Base-by-base conservation (phyloP, 23 tunicate genomes). In the Phallusia fumigata region DNA sequence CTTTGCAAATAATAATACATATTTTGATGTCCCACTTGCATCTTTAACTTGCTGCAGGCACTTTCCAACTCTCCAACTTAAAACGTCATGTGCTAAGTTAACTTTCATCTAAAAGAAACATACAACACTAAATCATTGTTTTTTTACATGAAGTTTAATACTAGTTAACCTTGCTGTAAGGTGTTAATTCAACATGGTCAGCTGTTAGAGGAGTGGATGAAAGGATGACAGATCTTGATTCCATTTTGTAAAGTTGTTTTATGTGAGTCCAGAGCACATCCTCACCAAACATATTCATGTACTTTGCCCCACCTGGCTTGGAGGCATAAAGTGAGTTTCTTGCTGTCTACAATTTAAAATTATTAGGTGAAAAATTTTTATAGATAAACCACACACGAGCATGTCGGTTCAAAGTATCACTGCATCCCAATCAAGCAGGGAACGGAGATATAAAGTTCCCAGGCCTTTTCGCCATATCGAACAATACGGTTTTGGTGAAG, bases 21-120 rank as follows among this genome's bases (percentile, higher is more conserved):
- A 74, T 35, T 74, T 35, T 28, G 77, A 33, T 1, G 77, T 74
- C 8, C 77, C 77, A 28, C 31, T 19, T 30, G 77, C 34, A 28
- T 30, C 77, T 19, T 35, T 35, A 30, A 74, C 34, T 74, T 74
- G 34, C 69, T 58, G 69, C 13, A 58, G 69, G 3, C 28, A 58
- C 69, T 58, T 22, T 22, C 28, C 69, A 6, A 58, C 69, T 13
- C 28, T 21, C 69, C 69, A 58, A 58, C 69, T 58, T 16, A 58
- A 58, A 58, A 24, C 28, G 13, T 58, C 69, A 21, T 13, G 26
- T 58, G 69, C 69, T 24, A 58, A 58, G 3, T 22, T 21, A 58
- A 58, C 69, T 58, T 58, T 58, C 69, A 58, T 58, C 69, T 58
- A 21, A 58, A 24, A 24, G n/a, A n/a, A n/a, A n/a, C n/a, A n/a